Evolutionary conservation across 1,140 invertebrate species (phyloP).

Genomic region (Lucilia sericata): DNA sequence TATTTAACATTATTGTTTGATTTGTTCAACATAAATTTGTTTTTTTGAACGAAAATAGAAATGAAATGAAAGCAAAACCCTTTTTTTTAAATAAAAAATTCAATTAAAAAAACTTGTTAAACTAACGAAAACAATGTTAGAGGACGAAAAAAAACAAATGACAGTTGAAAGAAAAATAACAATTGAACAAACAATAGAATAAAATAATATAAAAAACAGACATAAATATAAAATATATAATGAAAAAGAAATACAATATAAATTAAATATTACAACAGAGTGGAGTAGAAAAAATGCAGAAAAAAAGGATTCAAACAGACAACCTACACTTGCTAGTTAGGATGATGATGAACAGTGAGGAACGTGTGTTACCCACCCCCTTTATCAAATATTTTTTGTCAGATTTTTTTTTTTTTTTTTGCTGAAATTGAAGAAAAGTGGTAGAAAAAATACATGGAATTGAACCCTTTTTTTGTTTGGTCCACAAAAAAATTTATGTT

Average conservation of each 20-base stretch:
- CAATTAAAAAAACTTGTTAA: background rate
- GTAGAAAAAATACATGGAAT: background rate
- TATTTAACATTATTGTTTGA: background rate
- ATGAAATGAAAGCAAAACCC: background rate
- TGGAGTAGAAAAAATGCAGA: too few relatives aligned
- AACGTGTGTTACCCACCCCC: background rate
- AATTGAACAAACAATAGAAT: too few relatives aligned
- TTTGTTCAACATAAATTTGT: background rate
- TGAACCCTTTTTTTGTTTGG: background rate
- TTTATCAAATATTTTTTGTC: background rate
- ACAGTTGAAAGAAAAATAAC: too few relatives aligned
- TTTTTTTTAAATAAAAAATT: background rate
- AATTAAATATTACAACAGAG: background rate
- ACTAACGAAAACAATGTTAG: background rate
- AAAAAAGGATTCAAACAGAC: too few relatives aligned
- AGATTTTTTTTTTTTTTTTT: too few relatives aligned
- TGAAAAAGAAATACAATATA: constrained; percentile 4
- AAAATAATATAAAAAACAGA: background rate
- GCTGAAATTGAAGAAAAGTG: background rate
- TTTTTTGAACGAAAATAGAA: background rate
- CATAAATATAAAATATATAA: background rate
- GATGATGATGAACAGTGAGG: too few relatives aligned
- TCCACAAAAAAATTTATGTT: background rate
- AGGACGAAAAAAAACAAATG: too few relatives aligned
- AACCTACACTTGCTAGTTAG: too few relatives aligned